These are phyloP conservation scores for Stegophylla sp. DNA, from an alignment of 2,888 invertebrate genomes.

Conservation along the genomic window DNA sequence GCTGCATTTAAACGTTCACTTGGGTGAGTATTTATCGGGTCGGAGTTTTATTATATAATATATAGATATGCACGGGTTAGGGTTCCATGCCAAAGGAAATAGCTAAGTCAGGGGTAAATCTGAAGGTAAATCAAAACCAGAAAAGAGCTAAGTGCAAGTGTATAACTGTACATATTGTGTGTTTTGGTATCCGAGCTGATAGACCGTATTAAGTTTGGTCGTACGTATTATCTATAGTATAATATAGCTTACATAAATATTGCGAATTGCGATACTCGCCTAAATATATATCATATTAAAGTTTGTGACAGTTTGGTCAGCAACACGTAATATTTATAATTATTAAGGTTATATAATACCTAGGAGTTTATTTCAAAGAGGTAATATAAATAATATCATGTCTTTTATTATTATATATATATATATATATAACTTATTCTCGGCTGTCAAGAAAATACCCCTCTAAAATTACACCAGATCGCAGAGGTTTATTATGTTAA, in stretches of 20 bases:
- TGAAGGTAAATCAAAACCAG: conserved; percentile 53
- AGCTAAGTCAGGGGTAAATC: conserved; percentile 40
- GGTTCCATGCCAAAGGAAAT: conserved; percentile 36
- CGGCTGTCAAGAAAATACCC: background rate
- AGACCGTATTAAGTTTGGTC: too few species aligned
- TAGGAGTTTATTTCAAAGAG: background rate
- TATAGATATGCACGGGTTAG: conserved; percentile 2
- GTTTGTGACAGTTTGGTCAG: background rate
- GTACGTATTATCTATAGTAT: background rate
- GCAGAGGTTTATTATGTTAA: background rate
- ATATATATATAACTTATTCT: too few species aligned
- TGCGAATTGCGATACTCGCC: too few species aligned
- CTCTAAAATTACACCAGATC: background rate
- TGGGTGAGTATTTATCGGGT: background rate
- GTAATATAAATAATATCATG: background rate
- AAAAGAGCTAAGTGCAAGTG: conserved; percentile 50
- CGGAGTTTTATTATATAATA: background rate
- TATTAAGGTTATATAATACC: conserved; percentile 27
- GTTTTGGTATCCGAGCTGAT: conserved; percentile 35
- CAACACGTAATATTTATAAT: background rate
- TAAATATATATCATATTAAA: background rate
- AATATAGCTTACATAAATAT: background rate
- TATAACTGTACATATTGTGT: conserved; percentile 51
- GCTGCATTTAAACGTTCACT: conserved; percentile 5
- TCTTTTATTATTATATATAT: too few species aligned